Evolutionary conservation across 2,797 vertebrate genomes (phyloP), one percentile per base, ranked within the genome.

Genomic region (Poecilia wingei): DNA sequence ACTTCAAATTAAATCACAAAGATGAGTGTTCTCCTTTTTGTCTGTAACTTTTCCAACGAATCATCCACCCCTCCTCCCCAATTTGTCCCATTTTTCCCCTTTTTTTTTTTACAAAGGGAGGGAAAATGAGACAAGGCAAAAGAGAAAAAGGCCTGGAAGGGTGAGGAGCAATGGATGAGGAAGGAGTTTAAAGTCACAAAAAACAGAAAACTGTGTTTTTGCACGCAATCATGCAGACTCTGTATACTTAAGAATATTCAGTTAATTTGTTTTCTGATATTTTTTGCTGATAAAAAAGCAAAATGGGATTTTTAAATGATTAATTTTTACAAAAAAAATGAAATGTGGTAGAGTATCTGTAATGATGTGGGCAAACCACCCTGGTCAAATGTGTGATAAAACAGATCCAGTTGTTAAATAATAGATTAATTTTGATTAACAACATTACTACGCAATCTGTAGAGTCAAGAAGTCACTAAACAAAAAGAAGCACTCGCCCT

Each of bases 1-100:
- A 12, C 83, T 89, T 95, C 88, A 94, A 90, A 94, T 95, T 89
- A 93, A 91, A 94, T 94, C 92, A 93, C 57, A 49, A 82, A 75
- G 88, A 93, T 92, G 88, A 92, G 74, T 89, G 51, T 77, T 87
- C 81, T 84, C 89, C 86, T 68, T 91, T 81, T 68, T 80, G 57
- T 75, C 22, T 66, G 57, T 53, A 13, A 73, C 47, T 66, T 88
- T 87, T 81, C 76, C 69, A 77, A 72, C 10, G 31, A 82, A 86
- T 83, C 74, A 45, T 76, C 68, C 61, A 33, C 88, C 81, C 81
- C 87, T 88, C 86, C 88, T 76, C 79, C 82, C 82, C 72, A 80
- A 83, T 88, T 80, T 86, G 86, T 78, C 79, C 82, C 1, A 18
- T 77, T 81, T 84, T 84, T 72, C 64, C 5, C 4, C 6, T 70